A percentile compares a stretch with the other conserved stretches of the same genome.
Evolutionary conservation across 2,888 invertebrate genomes (phyloP).

Genomic region (Drosophila mulleri): DNA sequence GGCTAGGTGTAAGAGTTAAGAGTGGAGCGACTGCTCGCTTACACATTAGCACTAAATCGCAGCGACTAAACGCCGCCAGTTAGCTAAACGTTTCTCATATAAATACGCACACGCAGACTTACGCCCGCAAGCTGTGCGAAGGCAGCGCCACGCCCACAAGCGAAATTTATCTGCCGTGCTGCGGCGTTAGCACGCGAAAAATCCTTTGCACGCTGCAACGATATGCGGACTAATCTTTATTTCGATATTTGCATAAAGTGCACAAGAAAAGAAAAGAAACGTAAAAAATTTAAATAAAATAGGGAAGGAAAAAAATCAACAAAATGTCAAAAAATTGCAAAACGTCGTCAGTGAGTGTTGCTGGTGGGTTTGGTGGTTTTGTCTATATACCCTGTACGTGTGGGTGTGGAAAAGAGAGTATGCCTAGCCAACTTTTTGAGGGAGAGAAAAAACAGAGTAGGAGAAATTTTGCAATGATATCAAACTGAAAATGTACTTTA

Average conservation of each 20-base stretch:
- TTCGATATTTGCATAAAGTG: slow-evolving; percentile 74
- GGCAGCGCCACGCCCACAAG: slow-evolving; percentile 52
- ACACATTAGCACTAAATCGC: slow-evolving; percentile 77
- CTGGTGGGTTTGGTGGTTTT: slow-evolving; percentile 23
- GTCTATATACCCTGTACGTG: slow-evolving; percentile 2
- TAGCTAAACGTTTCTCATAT: slow-evolving; percentile 74
- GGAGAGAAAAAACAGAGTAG: too few relatives aligned
- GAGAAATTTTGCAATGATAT: too few relatives aligned
- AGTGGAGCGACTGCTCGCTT: slow-evolving; percentile 23
- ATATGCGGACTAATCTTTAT: slow-evolving; percentile 69
- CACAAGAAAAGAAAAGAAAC: slow-evolving; percentile 13
- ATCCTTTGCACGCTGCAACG: slow-evolving; percentile 30
- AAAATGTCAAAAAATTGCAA: slow-evolving; percentile 66
- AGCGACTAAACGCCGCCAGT: slow-evolving; percentile 73
- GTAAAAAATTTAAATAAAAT: slow-evolving; percentile 13
- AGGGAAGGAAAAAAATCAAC: slow-evolving; percentile 35
- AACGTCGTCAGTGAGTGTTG: slow-evolving; percentile 10
- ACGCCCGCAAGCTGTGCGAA: slow-evolving; percentile 1
- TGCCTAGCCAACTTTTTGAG: background rate
- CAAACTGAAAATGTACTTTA: background rate
- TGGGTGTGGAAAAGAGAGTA: background rate
- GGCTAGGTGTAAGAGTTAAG: background rate
- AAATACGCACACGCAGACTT: slow-evolving; percentile 48
- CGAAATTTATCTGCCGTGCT: slow-evolving; percentile 58
- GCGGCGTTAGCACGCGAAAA: slow-evolving; percentile 15